Evolutionary conservation across 2,888 invertebrate species (phyloP).

Genomic region (Drosophila mimica): DNA sequence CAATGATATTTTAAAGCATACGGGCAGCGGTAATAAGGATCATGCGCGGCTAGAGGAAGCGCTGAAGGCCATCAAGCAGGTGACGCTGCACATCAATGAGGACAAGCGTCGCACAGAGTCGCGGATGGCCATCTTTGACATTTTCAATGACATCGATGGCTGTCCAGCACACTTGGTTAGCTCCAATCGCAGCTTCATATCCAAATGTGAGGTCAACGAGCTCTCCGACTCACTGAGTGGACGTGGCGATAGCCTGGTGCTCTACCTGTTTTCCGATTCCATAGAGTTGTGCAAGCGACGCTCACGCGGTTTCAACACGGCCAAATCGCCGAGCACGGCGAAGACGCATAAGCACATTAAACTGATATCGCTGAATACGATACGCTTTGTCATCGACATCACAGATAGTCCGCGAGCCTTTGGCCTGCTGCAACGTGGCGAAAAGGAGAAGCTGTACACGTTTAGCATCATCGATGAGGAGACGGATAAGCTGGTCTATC

Average conservation of each 20-base stretch:
- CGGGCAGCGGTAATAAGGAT: constrained; percentile 95
- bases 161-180: constrained; percentile 97
- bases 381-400: constrained; percentile 96
- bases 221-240: constrained; percentile 93
- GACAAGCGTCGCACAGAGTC: constrained; percentile 98
- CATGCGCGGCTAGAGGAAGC: constrained; percentile 93
- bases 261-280: constrained; percentile 97
- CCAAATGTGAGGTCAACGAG: constrained; percentile 95
- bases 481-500: constrained; percentile 92
- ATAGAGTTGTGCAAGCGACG: constrained; percentile 96
- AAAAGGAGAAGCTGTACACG: constrained; percentile 94
- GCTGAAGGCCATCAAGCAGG: constrained; percentile 94
- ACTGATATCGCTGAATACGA: constrained; percentile 94
- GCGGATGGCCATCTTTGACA: constrained; percentile 97
- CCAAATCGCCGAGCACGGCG: constrained; percentile 90
- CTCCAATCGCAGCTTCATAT: constrained; percentile 95
- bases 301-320: constrained; percentile 90
- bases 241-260: constrained; percentile 93
- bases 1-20: constrained; percentile 97
- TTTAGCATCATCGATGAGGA: constrained; percentile 94
- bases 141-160: constrained; percentile 98
- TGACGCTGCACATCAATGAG: constrained; percentile 98
- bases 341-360: constrained; percentile 97
- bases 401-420: constrained; percentile 95
- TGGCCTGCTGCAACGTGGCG: constrained; percentile 94